Conservation (phyloP, 2,113 vertebrate species). For the Rynchops niger region DNA sequence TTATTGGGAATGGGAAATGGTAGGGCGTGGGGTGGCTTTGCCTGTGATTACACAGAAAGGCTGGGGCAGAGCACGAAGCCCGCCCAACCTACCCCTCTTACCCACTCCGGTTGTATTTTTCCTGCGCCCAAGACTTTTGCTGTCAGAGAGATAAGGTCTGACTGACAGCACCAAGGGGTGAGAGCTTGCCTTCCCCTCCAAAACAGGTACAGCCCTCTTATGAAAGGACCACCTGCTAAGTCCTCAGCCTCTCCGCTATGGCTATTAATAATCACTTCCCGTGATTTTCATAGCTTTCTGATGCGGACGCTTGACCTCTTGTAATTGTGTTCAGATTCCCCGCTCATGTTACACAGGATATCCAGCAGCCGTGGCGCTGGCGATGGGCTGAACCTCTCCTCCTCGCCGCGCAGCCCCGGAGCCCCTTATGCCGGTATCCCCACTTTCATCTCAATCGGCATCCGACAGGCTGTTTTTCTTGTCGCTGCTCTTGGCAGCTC, state of each 20-base stretch:
- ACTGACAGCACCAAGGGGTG: conserved; percentile 1
- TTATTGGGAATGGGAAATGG: background rate
- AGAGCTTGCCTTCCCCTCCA: background rate
- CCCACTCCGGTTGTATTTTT: background rate
- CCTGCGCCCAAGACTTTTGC: background rate
- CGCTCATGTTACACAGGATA: conserved; percentile 18
- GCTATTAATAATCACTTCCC: conserved; percentile 48
- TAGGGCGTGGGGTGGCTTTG: background rate
- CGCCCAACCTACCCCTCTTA: background rate
- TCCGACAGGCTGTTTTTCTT: accelerated
- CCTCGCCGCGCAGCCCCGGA: accelerated
- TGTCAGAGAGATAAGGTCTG: background rate
- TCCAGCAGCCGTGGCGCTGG: background rate
- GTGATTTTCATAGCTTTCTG: conserved; percentile 21
- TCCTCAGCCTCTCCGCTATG: background rate
- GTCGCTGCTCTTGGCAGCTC: background rate
- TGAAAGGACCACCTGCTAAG: conserved; percentile 20
- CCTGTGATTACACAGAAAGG: background rate
- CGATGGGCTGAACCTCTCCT: background rate
- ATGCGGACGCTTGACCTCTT: background rate
- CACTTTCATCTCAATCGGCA: background rate
- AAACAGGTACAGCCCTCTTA: background rate
- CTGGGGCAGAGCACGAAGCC: background rate
- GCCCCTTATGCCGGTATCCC: background rate
- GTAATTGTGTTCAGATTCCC: background rate